These are phyloP conservation scores for Paralvinella palmiformis DNA, from an alignment of 1,140 invertebrate genomes.

Conservation along the genomic window DNA sequence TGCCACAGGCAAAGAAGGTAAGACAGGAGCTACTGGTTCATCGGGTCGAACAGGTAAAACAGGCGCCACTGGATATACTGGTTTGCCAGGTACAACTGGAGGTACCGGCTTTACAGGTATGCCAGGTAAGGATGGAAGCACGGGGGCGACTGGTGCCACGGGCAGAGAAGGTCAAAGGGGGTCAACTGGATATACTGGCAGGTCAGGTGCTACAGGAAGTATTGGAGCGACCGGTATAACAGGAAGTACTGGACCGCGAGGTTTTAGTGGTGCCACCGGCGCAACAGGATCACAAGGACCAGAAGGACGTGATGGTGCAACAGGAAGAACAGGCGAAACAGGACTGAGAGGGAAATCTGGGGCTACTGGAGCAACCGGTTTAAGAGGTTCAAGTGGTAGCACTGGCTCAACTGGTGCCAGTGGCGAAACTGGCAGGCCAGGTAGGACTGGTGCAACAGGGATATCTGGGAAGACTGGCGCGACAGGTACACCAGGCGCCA, in stretches of 20 bases:
- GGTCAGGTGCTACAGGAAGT: constrained; percentile 21
- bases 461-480: not conserved
- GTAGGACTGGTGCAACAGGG: not conserved
- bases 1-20: constrained; percentile 26
- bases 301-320: not conserved
- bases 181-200: constrained; percentile 31
- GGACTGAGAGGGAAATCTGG: too few species aligned
- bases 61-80: constrained; percentile 29
- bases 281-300: not conserved
- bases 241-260: not conserved
- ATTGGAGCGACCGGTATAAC: constrained; percentile 19
- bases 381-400: too few species aligned
- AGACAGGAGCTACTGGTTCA: constrained; percentile 25
- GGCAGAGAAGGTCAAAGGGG: constrained; percentile 28
- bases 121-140: not conserved
- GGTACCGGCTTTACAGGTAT: constrained; percentile 12
- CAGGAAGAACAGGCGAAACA: constrained; percentile 6
- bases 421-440: not conserved
- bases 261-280: not conserved
- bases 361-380: too few species aligned
- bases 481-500: not conserved
- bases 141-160: not conserved
- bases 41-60: constrained; percentile 27
- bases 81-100: constrained; percentile 36
- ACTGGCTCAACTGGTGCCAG: not conserved